These are phyloP conservation scores for Cyphomyrus discorhynchus DNA, from an alignment of 2,113 vertebrate species.

Conservation along the genomic window DNA sequence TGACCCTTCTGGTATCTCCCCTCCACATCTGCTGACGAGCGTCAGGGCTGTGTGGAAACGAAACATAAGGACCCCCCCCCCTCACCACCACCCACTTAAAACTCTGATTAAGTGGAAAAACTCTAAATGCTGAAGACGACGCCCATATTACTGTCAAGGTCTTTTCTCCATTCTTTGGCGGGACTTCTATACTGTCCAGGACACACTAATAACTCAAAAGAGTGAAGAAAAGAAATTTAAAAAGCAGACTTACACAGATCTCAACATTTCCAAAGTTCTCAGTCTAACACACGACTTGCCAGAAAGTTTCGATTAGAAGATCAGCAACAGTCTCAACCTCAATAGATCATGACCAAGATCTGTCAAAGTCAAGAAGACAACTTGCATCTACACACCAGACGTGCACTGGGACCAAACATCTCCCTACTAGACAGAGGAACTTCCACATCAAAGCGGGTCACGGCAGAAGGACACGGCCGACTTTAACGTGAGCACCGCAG, in stretches of 20 bases:
- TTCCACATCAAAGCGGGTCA: slow-evolving; percentile 33
- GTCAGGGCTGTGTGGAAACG: slow-evolving; percentile 22
- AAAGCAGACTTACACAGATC: background rate
- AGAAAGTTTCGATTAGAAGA: background rate
- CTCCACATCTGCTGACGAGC: slow-evolving; percentile 58
- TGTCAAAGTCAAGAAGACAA: background rate
- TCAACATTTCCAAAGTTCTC: background rate
- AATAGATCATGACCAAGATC: background rate
- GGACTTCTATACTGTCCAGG: background rate
- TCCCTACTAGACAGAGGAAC: slow-evolving; percentile 13
- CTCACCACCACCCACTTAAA: background rate
- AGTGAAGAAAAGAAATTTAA: background rate
- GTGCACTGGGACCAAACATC: background rate
- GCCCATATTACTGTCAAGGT: background rate
- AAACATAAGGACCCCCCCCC: background rate
- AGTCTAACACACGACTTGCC: background rate
- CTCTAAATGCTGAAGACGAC: background rate
- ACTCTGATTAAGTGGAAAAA: background rate
- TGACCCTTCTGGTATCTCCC: slow-evolving; percentile 53
- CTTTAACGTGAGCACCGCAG: slow-evolving; percentile 33
- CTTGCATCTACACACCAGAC: background rate
- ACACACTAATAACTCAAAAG: background rate
- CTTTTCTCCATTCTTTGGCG: background rate
- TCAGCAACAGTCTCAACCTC: background rate
- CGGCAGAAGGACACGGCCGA: slow-evolving; percentile 28